Percentiles rank a stretch among this genome's conserved stretches.
Evolutionary conservation across 2,888 invertebrate species (phyloP).

Genomic region (Phengaris alcon): DNA sequence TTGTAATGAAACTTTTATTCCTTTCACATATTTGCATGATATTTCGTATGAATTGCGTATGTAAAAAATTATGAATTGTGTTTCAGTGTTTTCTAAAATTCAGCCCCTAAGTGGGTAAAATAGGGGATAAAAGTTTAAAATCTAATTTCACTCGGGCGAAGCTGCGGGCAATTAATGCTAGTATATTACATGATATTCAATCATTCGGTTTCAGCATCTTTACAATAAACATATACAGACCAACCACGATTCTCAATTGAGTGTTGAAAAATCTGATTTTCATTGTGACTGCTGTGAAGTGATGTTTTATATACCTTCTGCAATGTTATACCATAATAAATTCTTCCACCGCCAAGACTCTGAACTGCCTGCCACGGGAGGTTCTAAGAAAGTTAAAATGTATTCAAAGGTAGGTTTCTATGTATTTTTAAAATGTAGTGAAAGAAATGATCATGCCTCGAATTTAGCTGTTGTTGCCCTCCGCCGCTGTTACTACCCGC

Average conservation of each 20-base stretch:
- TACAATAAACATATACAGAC: slow-evolving; percentile 78
- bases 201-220: slow-evolving; percentile 66
- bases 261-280: slow-evolving; percentile 47
- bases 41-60: too few species aligned
- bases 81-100: too few species aligned
- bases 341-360: slow-evolving; percentile 70
- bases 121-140: too few species aligned
- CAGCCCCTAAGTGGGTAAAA: too few species aligned
- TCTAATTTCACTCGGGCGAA: too few species aligned
- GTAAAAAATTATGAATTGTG: too few species aligned
- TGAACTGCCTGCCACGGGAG: slow-evolving; percentile 61
- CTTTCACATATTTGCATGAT: too few species aligned
- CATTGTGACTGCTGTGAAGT: slow-evolving; percentile 79
- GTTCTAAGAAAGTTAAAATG: slow-evolving; percentile 64
- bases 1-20: too few species aligned
- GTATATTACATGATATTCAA: neutral
- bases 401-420: slow-evolving; percentile 54
- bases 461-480: too few species aligned
- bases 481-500: too few species aligned
- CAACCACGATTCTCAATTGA: slow-evolving; percentile 58
- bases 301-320: slow-evolving; percentile 75
- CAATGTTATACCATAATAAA: slow-evolving; percentile 79
- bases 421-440: neutral
- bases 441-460: neutral
- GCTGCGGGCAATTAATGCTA: too few species aligned